Evolutionary conservation across 2,113 vertebrate species (phyloP), one percentile per base, ranked within the genome.

Genomic region (Hippolais icterina): DNA sequence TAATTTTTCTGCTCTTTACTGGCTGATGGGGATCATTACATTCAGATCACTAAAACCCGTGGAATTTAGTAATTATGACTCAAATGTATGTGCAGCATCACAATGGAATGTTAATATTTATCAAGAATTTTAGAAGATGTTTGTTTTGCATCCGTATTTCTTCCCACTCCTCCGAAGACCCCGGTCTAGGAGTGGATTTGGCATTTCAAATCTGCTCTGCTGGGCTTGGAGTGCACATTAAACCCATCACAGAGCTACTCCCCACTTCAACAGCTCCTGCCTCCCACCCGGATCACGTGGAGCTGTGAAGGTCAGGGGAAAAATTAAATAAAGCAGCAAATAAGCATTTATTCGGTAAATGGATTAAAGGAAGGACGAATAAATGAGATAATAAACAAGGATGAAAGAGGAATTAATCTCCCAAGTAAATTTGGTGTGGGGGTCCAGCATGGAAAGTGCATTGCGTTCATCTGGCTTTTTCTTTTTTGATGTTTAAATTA

Each of bases 1-100:
- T 90, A n/a, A 75, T 87, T 93, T 59, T 92, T 54, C 82, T 90
- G 64, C 71, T 56, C 1, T 87, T 95, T 78, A 25, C 90, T 47
- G 82, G 50, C 90, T 89, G 71, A 85, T 33, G 69, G 33, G 47
- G 20, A 82, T 84, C 79, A 89, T 50, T 95, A 63, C 90, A 76
- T 84, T 91, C 83, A 81, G 74, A 83, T 85, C 74, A 80, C 56
- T 79, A 23, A 91, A 88, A 94, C 83, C 54, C 20, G 91, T 81
- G 72, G 72, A 83, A 44, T 83, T 70, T 13, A 69, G 76, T 89
- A 84, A 93, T 94, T 89, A 87, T 11, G 63, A 21, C 54, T 69
- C 17, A 37, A 29, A 72, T n/a, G 10, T n/a, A 54, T 7, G 20
- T 72, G 41, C 59, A n/a, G 22, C 77, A 72, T 52, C 42, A 31